phyloP scores from a whole-genome alignment of 2,888 invertebrate genomes.

The Diadegma fenestrale region DNA sequence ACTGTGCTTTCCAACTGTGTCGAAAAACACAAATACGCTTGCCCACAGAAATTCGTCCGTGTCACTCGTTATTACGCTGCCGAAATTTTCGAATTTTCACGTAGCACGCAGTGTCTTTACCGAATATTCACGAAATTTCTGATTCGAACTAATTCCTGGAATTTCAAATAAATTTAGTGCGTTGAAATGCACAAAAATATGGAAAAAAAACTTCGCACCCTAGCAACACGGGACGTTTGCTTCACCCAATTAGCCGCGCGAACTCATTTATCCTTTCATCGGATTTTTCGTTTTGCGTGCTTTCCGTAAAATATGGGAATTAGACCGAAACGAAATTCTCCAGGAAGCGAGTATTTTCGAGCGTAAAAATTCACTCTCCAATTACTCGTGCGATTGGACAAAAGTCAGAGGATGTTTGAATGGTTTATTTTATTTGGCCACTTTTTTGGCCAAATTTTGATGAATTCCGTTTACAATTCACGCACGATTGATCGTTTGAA shows the following conservation, averaged over 20 bases:
- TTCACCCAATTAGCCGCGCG: not conserved
- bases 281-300: not conserved
- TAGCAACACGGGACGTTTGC: not conserved
- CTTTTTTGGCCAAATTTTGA: not conserved
- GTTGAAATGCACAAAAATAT: not conserved
- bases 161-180: not conserved
- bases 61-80: conserved; percentile 56
- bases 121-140: conserved; percentile 33
- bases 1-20: conserved; percentile 36
- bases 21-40: not conserved
- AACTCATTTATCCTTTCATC: not conserved
- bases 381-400: not conserved
- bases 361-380: not conserved
- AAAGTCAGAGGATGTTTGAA: conserved; percentile 1
- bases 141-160: conserved; percentile 9
- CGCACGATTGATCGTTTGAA: not conserved
- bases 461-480: not conserved
- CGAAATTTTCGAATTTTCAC: conserved; percentile 52
- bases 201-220: not conserved
- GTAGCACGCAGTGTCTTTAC: conserved; percentile 31
- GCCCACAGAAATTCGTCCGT: conserved; percentile 53
- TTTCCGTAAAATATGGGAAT: not conserved
- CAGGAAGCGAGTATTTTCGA: not conserved
- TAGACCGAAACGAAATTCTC: conserved; percentile 4
- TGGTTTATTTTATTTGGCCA: not conserved